A percentile compares a stretch with the other conserved stretches of the same genome.
phyloP scores from a whole-genome alignment of 37 sponge, comb jelly and placozoan species.

The Eunapius fragilis region DNA sequence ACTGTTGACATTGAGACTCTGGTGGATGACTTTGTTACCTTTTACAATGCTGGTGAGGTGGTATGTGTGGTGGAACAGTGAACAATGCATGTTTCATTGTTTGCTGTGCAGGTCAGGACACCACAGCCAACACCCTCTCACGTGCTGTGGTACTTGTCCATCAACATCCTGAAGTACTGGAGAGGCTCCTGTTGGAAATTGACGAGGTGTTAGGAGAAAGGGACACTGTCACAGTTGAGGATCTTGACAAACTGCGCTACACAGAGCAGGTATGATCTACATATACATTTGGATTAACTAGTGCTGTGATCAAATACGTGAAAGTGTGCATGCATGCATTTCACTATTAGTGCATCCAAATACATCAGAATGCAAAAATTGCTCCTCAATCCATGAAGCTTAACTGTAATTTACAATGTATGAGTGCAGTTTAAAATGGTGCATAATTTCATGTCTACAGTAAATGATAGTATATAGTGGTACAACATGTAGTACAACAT shows the following conservation, averaged over 20 bases:
- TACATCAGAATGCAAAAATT: too few relatives aligned
- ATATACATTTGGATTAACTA: too few relatives aligned
- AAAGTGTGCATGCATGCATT: background rate
- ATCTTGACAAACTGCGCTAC: background rate
- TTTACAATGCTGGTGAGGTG: constrained; percentile 22
- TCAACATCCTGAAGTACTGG: background rate
- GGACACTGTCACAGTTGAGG: background rate
- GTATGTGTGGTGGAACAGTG: background rate
- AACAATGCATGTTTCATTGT: background rate
- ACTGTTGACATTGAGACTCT: constrained; percentile 9
- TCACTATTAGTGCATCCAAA: too few relatives aligned
- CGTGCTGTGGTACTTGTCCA: background rate
- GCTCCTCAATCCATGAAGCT: too few relatives aligned
- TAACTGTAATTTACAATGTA: too few relatives aligned
- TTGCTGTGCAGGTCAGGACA: background rate
- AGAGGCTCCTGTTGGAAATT: background rate
- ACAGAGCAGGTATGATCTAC: background rate
- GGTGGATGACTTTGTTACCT: constrained; percentile 29
- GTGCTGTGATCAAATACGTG: background rate
- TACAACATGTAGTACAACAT: too few relatives aligned
- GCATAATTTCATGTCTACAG: too few relatives aligned
- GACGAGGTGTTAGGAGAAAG: background rate
- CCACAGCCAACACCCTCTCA: background rate
- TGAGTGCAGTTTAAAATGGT: too few relatives aligned
- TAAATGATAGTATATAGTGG: too few relatives aligned